A percentile compares a stretch with the other conserved stretches of the same genome.
Conservation (phyloP, 2,797 vertebrate species). For the Acanthurus lineatus region DNA sequence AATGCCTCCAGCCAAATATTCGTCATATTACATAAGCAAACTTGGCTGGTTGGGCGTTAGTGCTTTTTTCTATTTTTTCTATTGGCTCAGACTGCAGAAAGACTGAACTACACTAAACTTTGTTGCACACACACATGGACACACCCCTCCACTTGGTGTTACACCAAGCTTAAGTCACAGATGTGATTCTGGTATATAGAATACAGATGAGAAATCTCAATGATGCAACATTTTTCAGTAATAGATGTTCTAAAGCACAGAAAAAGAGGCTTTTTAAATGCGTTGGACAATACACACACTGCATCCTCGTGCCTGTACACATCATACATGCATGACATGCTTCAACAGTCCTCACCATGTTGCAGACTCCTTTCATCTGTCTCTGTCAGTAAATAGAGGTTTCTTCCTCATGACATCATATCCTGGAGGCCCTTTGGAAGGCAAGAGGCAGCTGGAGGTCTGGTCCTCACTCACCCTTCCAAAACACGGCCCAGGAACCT, state of each 20-base stretch:
- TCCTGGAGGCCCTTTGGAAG: conserved; percentile 53
- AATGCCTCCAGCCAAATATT: conserved; percentile 21
- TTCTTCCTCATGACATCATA: conserved; percentile 48
- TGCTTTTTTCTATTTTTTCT: background rate
- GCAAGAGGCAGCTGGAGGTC: conserved; percentile 66
- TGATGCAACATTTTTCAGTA: background rate
- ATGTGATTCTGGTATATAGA: no score
- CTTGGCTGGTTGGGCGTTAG: conserved; percentile 1
- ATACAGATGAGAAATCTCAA: background rate
- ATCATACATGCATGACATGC: conserved; percentile 1
- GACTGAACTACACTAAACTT: conserved; percentile 9
- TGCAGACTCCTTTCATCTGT: conserved; percentile 19
- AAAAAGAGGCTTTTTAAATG: background rate
- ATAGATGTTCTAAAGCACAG: background rate
- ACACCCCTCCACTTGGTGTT: background rate
- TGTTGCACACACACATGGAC: background rate
- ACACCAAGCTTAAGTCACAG: background rate
- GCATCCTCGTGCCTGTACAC: background rate
- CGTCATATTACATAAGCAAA: conserved; percentile 25
- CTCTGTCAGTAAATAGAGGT: conserved; percentile 31
- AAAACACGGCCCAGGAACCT: conserved; percentile 47
- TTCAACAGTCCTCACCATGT: conserved; percentile 8
- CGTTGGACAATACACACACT: background rate
- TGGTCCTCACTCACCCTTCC: conserved; percentile 57
- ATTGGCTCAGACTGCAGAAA: conserved; percentile 11